These are phyloP conservation scores for Dipodomys ordii DNA, from an alignment of 2,113 vertebrate species.

Conservation along the genomic window DNA sequence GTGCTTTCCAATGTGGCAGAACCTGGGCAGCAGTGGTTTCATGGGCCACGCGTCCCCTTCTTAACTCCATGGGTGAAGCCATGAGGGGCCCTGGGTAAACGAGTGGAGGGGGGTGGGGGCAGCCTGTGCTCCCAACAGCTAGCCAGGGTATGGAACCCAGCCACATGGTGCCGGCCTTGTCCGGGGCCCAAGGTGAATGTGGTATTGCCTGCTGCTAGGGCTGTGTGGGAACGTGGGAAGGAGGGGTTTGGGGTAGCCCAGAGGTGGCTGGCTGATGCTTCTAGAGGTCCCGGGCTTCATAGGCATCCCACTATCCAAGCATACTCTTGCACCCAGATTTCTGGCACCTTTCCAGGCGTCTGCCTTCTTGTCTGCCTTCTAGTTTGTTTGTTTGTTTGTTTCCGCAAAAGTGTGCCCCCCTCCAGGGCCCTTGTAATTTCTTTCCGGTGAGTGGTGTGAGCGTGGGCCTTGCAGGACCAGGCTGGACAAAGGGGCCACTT, in stretches of 20 bases:
- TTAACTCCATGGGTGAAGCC: background rate
- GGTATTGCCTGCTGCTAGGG: background rate
- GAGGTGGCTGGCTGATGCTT: accelerated
- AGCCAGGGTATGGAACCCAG: too few species aligned
- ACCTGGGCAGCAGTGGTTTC: accelerated
- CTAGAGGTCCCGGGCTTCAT: background rate
- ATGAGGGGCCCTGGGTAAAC: background rate
- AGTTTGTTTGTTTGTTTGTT: too few species aligned
- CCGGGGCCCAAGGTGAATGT: too few species aligned
- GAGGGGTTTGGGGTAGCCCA: background rate
- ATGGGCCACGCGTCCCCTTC: background rate
- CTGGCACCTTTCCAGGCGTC: background rate
- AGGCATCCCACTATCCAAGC: background rate
- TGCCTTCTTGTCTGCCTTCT: background rate
- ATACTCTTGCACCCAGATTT: accelerated
- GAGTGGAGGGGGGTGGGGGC: too few species aligned
- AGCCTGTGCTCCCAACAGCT: too few species aligned
- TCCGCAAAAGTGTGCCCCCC: too few species aligned
- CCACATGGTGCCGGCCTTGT: too few species aligned
- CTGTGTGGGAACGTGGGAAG: accelerated
- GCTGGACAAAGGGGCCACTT: background rate
- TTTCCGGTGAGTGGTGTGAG: too few species aligned
- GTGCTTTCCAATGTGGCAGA: background rate
- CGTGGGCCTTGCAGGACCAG: too few species aligned
- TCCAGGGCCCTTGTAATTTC: too few species aligned